These are phyloP conservation scores for Potamarius usumacintae DNA, from an alignment of 2,113 vertebrate genomes.

Conservation along the genomic window DNA sequence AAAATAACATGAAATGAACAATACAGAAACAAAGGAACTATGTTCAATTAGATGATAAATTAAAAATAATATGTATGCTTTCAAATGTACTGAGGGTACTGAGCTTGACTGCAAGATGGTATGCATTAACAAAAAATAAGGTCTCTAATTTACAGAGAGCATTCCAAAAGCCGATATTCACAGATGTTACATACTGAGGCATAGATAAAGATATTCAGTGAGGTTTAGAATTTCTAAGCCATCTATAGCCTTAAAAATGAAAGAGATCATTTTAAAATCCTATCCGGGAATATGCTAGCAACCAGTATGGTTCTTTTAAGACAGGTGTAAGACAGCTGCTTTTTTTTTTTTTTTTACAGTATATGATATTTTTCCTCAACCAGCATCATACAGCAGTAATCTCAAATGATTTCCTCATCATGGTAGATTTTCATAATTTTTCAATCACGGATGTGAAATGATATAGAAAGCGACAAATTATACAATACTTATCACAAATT, in stretches of 20 bases:
- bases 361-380: background rate
- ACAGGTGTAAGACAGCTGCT: background rate
- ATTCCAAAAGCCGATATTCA: background rate
- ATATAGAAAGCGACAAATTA: background rate
- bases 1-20: too few species aligned
- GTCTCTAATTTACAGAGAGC: background rate
- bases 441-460: background rate
- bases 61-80: too few species aligned
- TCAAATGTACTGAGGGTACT: background rate
- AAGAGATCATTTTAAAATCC: background rate
- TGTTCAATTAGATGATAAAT: too few species aligned
- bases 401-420: background rate
- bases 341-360: background rate
- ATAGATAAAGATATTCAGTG: background rate
- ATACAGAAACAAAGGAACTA: background rate
- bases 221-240: background rate
- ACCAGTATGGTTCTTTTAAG: background rate
- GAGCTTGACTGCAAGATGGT: background rate
- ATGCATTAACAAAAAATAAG: background rate
- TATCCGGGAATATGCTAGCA: background rate
- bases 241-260: background rate
- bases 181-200: background rate
- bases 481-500: background rate
- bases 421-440: background rate
- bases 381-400: background rate